A percentile compares a stretch with the other conserved stretches of the same genome.
Conservation (phyloP, 2,888 invertebrate genomes). For the Eumerus sabulonum region DNA sequence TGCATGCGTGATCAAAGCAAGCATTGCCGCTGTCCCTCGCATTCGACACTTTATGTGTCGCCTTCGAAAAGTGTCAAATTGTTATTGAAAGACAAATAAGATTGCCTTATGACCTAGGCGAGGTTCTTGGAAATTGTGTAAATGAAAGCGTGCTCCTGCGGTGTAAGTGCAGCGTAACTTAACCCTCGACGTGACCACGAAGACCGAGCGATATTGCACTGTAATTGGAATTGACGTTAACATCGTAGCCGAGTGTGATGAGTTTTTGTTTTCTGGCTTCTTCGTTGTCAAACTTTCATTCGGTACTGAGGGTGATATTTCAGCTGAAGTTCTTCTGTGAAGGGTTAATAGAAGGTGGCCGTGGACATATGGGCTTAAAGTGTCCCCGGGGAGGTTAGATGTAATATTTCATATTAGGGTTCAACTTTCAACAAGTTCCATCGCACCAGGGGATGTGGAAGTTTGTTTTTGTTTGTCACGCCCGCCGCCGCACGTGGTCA, state of each 20-base stretch:
- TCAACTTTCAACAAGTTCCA: constrained; percentile 44
- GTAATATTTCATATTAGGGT: constrained; percentile 27
- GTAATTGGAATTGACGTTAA: background rate
- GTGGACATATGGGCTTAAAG: constrained; percentile 46
- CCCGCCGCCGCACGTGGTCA: no score
- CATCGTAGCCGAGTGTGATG: background rate
- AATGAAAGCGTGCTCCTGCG: background rate
- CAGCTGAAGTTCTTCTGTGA: no score
- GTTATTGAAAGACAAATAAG: constrained; percentile 34
- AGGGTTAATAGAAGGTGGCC: constrained; percentile 9
- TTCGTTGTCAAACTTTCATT: no score
- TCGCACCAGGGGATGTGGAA: no score
- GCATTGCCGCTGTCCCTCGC: constrained; percentile 41
- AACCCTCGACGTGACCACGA: background rate
- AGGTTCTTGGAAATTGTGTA: constrained; percentile 28
- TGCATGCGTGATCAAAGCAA: constrained; percentile 49
- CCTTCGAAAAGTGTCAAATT: constrained; percentile 46
- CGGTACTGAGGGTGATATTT: no score
- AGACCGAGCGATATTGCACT: background rate
- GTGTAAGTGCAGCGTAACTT: no score
- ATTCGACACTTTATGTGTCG: constrained; percentile 30
- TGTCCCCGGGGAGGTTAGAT: constrained; percentile 30
- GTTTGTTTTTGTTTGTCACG: no score
- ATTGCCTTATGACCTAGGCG: constrained; percentile 42
- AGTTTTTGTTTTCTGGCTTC: background rate